Base-by-base conservation (phyloP, 2,113 vertebrate genomes). In the Ochotona curzoniae region DNA sequence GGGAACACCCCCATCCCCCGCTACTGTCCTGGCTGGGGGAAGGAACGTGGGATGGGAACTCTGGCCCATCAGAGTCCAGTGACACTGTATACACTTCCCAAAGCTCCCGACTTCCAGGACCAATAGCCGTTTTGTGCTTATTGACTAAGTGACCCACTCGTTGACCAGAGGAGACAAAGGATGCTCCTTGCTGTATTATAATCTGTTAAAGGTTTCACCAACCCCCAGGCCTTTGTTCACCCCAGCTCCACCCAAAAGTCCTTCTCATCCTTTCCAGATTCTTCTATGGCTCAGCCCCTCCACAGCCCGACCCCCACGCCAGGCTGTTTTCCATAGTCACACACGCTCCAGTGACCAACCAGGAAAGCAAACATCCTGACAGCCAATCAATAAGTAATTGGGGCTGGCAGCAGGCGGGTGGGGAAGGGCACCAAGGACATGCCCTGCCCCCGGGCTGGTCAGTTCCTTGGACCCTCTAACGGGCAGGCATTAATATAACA, bases 311-410 rank as follows among this genome's bases (percentile, higher is more conserved):
- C 38, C 6, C 76, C 66, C 60, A 71, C 44, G 73, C n/a, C 60
- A 32, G 85, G 88, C 93, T 87, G 73, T 90, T 95, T 74, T 63
- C 94, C 84, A 80, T n/a, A 91, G 91, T 78, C 93, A 93, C 88
- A 91, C 93, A 93, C 12, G 82, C 96, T 95, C 96, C 96, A 96
- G 74, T 63, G 26, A 92, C 96, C 97, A 96, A 94, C 97, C 96
- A 97, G 96, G 96, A 97, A 97, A 95, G 97, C 96, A 98, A 97
- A 97, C 95, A 96, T 96, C 96, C 97, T 97, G 97, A 96, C 96
- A 96, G 95, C 83, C 23, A 47, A 98, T 98, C 98, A 93, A 97
- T 97, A 98, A 97, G 96, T 96, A 98, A 97, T 97, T 96, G 97
- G 81, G 26, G 69, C 71, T 89, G 60, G 87, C 28, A 67, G 74